Percentiles rank a stretch among this genome's conserved stretches.
These are phyloP conservation scores for Chaetops frenatus DNA, from an alignment of 2,113 vertebrate species.

Conservation along the genomic window DNA sequence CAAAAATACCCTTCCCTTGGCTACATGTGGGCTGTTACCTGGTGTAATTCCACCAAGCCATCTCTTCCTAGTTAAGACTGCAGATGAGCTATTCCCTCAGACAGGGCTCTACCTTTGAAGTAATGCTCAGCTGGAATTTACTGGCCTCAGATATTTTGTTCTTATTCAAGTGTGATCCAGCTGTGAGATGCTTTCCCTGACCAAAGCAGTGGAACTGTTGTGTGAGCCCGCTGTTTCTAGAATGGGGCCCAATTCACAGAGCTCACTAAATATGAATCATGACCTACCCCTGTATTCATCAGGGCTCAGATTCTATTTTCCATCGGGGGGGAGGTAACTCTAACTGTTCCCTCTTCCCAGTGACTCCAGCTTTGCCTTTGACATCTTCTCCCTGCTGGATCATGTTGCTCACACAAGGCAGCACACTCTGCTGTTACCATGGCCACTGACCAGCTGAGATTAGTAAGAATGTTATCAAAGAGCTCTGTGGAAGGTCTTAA, in stretches of 20 bases:
- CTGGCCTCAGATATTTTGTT: background rate
- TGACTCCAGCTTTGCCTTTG: background rate
- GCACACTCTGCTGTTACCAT: conserved; percentile 23
- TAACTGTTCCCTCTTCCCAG: background rate
- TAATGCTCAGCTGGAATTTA: background rate
- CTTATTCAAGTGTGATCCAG: background rate
- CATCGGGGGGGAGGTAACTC: background rate
- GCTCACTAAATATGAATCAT: background rate
- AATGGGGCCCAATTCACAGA: background rate
- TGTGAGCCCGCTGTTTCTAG: conserved; percentile 1
- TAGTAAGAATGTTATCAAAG: background rate
- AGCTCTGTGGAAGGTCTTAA: conserved; percentile 2
- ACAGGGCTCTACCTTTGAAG: background rate
- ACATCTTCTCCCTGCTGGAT: background rate
- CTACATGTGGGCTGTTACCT: background rate
- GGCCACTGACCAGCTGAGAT: conserved; percentile 34
- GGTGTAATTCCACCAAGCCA: background rate
- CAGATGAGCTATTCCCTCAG: background rate
- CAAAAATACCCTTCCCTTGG: background rate
- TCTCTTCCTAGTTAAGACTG: background rate
- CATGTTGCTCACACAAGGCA: background rate
- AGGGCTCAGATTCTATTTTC: conserved; percentile 17
- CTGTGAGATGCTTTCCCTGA: background rate
- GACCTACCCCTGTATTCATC: background rate
- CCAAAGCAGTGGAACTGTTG: background rate